Evolutionary conservation across 2,113 vertebrate genomes (phyloP), one percentile per base, ranked within the genome.

Genomic region (Pygathrix nemaeus): DNA sequence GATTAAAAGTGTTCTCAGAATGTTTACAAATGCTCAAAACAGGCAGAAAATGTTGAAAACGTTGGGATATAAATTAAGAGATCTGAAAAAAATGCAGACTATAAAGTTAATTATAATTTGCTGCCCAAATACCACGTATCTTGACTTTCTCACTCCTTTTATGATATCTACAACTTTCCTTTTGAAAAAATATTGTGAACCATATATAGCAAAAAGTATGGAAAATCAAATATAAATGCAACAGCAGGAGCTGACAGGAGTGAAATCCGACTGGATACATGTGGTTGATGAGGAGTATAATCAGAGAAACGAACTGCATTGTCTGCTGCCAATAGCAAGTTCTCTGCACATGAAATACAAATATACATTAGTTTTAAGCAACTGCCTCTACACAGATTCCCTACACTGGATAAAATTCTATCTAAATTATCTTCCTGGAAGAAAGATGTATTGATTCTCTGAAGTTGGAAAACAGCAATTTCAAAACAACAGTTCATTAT

Each of bases 381-480:
- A 50, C 57, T 76, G 70, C 23, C 23, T 82, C 59, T 40, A 64
- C 25, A 11, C 0, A 0, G 8, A 35, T 73, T 70, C 68, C 81
- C 80, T 50, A 50, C 61, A 30, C 61, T 75, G 87, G 91, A 48
- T 64, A 64, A 55, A 90, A 94, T 59, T 89, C 76, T 16, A 40
- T n/a, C 55, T 94, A 90, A 97, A 86, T 88, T 35, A 70, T 21
- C 81, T 88, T 94, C 57, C 93, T 52, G 14, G 75, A 75, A 89
- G 76, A 82, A 95, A 91, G 86, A 75, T 9, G 0, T 52, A 64
- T 30, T 86, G 95, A 96, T 96, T 40, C 21, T 64, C 72, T 30
- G 21, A 90, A 81, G 83, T 45, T 38, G 79, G 82, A 88, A 94
- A 94, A 81, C 50, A 88, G 78, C n/a, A 55, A 68, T 94, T 94